These are phyloP conservation scores for Holothuria scabra DNA, from an alignment of 53 echinoderm and acorn worm genomes.

Conservation along the genomic window DNA sequence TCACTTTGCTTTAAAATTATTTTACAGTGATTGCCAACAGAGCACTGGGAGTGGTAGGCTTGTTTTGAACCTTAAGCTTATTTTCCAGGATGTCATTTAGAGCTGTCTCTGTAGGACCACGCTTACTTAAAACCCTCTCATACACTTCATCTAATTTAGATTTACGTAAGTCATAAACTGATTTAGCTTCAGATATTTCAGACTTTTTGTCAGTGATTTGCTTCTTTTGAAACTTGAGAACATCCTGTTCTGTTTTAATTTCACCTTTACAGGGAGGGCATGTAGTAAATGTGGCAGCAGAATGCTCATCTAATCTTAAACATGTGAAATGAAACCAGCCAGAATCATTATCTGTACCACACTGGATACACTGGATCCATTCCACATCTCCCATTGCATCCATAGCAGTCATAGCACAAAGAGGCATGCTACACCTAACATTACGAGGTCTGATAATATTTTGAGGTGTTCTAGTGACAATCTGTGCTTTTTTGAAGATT, in stretches of 20 bases:
- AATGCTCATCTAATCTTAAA: conserved; percentile 37
- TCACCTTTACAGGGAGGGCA: conserved; percentile 53
- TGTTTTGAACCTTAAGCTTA: conserved; percentile 47
- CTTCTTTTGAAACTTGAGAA: no score
- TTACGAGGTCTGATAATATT: conserved; percentile 24
- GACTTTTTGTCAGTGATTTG: not conserved
- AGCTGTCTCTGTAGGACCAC: conserved; percentile 42
- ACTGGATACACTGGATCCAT: conserved; percentile 44
- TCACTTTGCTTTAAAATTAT: conserved; percentile 35
- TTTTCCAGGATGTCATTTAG: conserved; percentile 41
- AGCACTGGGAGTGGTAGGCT: conserved; percentile 61
- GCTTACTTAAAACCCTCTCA: conserved; percentile 10
- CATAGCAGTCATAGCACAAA: conserved; percentile 29
- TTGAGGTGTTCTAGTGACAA: no score
- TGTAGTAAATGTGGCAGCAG: not conserved
- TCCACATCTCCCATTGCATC: conserved; percentile 34
- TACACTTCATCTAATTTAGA: conserved; percentile 42
- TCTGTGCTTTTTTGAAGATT: not conserved
- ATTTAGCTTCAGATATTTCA: not conserved
- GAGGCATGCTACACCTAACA: conserved; percentile 20
- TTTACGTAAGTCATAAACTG: conserved; percentile 13
- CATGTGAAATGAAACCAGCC: conserved; percentile 60
- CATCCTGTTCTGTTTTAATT: no score
- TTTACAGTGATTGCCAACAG: conserved; percentile 61
- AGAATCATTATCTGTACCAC: conserved; percentile 41